Evolutionary conservation across 1,140 invertebrate genomes (phyloP).

Genomic region (Drosophila suzukii): DNA sequence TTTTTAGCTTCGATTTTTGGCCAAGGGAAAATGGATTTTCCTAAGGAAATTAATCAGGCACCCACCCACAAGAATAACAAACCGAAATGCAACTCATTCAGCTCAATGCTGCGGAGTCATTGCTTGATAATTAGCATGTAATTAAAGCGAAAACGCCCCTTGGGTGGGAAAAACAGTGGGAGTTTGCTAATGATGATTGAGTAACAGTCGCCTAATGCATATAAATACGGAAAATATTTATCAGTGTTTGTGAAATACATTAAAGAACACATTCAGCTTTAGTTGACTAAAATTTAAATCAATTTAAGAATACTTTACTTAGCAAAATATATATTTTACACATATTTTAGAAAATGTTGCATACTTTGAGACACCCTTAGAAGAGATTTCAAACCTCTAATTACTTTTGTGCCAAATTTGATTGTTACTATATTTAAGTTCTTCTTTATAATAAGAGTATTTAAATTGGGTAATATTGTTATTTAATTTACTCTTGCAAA

Average conservation of each 20-base stretch:
- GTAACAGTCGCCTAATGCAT: constrained; percentile 36
- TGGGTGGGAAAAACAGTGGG: constrained; percentile 4
- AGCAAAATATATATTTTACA: too few species aligned
- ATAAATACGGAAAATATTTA: constrained; percentile 23
- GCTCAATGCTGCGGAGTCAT: constrained; percentile 44
- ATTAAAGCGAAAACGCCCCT: constrained; percentile 60
- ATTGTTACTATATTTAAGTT: too few species aligned
- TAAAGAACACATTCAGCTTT: neutral
- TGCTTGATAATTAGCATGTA: constrained; percentile 65
- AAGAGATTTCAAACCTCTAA: too few species aligned
- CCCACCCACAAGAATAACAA: constrained; percentile 18
- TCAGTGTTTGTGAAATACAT: neutral
- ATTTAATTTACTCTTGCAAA: too few species aligned
- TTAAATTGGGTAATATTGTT: too few species aligned
- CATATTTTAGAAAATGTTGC: too few species aligned
- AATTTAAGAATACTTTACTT: neutral
- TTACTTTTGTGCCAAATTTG: too few species aligned
- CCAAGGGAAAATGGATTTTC: neutral
- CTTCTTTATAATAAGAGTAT: too few species aligned
- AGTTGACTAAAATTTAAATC: neutral
- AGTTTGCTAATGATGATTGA: constrained; percentile 39
- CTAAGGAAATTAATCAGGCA: constrained; percentile 49
- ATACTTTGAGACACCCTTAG: too few species aligned
- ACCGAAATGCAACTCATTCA: constrained; percentile 62
- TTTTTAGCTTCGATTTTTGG: constrained; percentile 17